These are phyloP conservation scores for Cydia splendana DNA, from an alignment of 1,140 invertebrate genomes.

Conservation along the genomic window DNA sequence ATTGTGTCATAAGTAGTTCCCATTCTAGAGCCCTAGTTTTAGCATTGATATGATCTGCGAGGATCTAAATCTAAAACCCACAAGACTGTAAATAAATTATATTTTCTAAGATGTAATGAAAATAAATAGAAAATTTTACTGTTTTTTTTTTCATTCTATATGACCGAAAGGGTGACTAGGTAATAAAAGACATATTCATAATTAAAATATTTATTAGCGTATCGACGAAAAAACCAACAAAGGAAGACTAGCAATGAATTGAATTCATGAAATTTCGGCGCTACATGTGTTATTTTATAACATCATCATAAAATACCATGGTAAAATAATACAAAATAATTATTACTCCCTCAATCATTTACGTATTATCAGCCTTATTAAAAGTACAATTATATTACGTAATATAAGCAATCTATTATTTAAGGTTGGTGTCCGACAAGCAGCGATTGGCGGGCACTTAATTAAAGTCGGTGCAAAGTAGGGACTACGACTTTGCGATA, in stretches of 20 bases:
- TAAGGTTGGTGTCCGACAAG: too few relatives aligned
- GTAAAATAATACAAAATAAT: neutral
- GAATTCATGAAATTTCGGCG: conserved; percentile 9
- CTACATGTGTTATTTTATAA: conserved; percentile 22
- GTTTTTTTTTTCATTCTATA: neutral
- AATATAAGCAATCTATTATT: neutral
- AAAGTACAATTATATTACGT: neutral
- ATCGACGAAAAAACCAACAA: conserved; percentile 22
- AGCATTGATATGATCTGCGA: conserved; percentile 25
- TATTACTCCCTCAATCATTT: conserved; percentile 4
- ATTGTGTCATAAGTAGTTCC: neutral
- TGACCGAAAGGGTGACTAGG: too few relatives aligned
- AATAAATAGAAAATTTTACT: neutral
- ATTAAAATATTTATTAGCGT: conserved; percentile 20
- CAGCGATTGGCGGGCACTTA: too few relatives aligned
- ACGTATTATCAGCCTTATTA: conserved; percentile 32
- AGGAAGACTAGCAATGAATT: conserved; percentile 22
- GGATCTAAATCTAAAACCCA: conserved; percentile 25
- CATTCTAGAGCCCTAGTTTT: neutral
- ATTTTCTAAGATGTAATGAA: conserved; percentile 34
- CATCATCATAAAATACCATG: conserved; percentile 1
- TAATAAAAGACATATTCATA: neutral
- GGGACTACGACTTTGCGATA: too few relatives aligned
- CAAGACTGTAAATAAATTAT: conserved; percentile 24
- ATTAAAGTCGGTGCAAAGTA: too few relatives aligned